A percentile compares a stretch with the other conserved stretches of the same genome.
Evolutionary conservation across 2,113 vertebrate species (phyloP).

Genomic region (Barbus barbus): DNA sequence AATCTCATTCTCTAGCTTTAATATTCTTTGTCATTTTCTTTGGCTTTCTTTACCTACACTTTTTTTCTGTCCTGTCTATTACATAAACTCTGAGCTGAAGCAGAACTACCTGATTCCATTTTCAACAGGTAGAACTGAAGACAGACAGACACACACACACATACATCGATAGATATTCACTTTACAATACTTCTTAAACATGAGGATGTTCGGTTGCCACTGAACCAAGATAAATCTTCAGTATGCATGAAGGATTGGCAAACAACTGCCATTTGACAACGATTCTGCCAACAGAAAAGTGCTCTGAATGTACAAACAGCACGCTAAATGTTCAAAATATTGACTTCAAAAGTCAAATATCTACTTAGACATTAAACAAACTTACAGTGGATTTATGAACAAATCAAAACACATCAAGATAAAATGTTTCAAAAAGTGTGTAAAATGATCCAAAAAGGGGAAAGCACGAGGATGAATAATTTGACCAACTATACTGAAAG

Average conservation of each 20-base stretch:
- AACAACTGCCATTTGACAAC: slow-evolving; percentile 2
- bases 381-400: not conserved
- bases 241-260: not conserved
- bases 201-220: not conserved
- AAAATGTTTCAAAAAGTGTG: not conserved
- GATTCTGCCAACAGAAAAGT: slow-evolving; percentile 21
- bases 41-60: slow-evolving; percentile 19
- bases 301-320: slow-evolving; percentile 31
- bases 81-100: slow-evolving; percentile 4
- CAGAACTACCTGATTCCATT: not conserved
- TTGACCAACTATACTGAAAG: not conserved
- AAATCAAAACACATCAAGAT: not conserved
- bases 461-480: not conserved
- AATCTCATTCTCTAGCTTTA: slow-evolving; percentile 40
- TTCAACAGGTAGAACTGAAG: not conserved
- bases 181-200: not conserved
- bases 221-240: not conserved
- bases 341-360: slow-evolving; percentile 17
- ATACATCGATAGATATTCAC: not conserved
- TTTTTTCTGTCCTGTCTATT: slow-evolving; percentile 26
- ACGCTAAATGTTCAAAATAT: slow-evolving; percentile 26
- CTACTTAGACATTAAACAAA: slow-evolving; percentile 21
- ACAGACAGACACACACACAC: too few relatives aligned
- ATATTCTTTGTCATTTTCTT: slow-evolving; percentile 2
- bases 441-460: not conserved